These are phyloP conservation scores for Leptoclinus maculatus DNA, from an alignment of 2,797 vertebrate species.

Conservation along the genomic window DNA sequence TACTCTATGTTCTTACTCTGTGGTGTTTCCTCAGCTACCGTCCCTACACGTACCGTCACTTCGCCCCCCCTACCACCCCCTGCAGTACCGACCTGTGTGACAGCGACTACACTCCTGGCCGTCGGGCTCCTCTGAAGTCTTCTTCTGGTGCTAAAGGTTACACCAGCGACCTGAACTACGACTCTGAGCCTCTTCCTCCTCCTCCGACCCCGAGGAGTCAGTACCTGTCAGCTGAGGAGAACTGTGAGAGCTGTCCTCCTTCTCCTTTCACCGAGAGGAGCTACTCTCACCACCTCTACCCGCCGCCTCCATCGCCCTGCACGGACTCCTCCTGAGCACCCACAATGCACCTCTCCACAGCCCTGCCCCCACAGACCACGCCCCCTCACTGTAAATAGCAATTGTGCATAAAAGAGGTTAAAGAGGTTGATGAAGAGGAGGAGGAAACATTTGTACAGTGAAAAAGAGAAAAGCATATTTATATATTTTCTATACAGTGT, in stretches of 20 bases:
- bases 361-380: constrained; percentile 61
- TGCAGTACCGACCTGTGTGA: constrained; percentile 98
- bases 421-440: constrained; percentile 76
- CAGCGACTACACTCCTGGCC: constrained; percentile 96
- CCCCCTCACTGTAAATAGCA: constrained; percentile 89
- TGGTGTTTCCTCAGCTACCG: constrained; percentile 84
- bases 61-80: constrained; percentile 96
- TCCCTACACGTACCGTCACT: constrained; percentile 96
- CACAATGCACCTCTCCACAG: constrained; percentile 22
- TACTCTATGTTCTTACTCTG: too few species aligned
- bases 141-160: constrained; percentile 89
- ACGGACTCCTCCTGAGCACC: constrained; percentile 96
- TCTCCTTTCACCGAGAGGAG: constrained; percentile 96
- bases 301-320: constrained; percentile 94
- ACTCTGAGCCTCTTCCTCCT: constrained; percentile 95
- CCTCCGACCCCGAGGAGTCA: constrained; percentile 97
- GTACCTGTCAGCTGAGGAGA: constrained; percentile 97
- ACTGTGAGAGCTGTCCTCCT: constrained; percentile 97
- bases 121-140: constrained; percentile 86
- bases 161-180: constrained; percentile 96
- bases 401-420: constrained; percentile 82
- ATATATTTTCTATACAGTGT: constrained; percentile 99
- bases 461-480: constrained; percentile 94
- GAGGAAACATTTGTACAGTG: constrained; percentile 90
- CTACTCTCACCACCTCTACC: constrained; percentile 98